Percentiles rank a stretch among this genome's conserved stretches.
Conservation (phyloP, 2,797 vertebrate genomes). For the Notolepis coatsorum region DNA sequence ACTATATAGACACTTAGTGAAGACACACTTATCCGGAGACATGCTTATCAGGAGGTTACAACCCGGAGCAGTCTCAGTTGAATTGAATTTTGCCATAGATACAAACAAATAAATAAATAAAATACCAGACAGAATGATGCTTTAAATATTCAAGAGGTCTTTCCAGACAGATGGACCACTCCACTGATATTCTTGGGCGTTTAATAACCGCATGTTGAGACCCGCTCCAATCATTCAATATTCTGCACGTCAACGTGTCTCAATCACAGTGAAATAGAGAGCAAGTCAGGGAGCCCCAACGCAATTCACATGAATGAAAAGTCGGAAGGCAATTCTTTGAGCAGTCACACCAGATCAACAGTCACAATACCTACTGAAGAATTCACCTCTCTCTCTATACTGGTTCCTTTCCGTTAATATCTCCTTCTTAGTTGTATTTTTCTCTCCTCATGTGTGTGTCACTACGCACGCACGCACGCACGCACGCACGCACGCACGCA, state of each 20-base stretch:
- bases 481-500: no score
- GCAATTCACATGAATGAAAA: neutral
- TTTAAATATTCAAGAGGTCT: slow-evolving; percentile 5
- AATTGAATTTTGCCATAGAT: no score
- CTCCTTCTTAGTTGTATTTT: neutral
- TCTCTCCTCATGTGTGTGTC: neutral
- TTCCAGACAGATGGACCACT: neutral
- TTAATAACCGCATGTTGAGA: neutral
- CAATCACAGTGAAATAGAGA: neutral
- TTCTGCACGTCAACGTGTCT: neutral
- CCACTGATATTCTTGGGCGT: neutral
- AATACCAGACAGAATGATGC: slow-evolving; percentile 2
- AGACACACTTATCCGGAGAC: no score
- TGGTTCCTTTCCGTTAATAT: neutral
- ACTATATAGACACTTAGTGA: no score
- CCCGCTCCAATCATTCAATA: neutral
- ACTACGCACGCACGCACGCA: slow-evolving; percentile 45
- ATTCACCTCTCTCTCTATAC: neutral
- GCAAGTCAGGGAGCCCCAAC: neutral
- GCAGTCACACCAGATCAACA: neutral
- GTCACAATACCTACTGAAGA: neutral
- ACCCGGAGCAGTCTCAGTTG: no score
- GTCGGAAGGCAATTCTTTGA: neutral
- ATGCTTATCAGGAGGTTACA: no score
- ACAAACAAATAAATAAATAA: no score